These are phyloP conservation scores for Pseudochromis fuscus DNA, from an alignment of 2,797 vertebrate genomes.

Conservation along the genomic window DNA sequence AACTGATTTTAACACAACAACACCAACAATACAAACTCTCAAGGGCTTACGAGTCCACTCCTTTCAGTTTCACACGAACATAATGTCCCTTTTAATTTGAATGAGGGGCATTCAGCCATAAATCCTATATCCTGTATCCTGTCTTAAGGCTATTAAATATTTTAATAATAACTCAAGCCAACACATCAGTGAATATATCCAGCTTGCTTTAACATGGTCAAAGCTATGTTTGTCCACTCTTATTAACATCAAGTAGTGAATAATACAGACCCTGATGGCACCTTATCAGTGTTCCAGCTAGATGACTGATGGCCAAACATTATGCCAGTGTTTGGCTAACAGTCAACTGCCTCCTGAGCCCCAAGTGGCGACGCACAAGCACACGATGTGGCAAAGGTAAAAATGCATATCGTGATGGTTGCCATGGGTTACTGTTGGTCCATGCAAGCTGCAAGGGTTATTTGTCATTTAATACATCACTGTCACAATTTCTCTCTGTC, in stretches of 20 bases:
- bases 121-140: constrained; percentile 6
- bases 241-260: constrained; percentile 23
- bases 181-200: constrained; percentile 6
- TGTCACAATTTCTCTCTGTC: constrained; percentile 52
- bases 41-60: constrained; percentile 5
- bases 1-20: constrained; percentile 42
- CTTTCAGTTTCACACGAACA: constrained; percentile 1
- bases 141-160: constrained; percentile 4
- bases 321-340: constrained; percentile 15
- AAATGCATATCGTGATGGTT: constrained; percentile 56
- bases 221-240: constrained; percentile 15
- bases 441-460: constrained; percentile 54
- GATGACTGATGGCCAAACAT: constrained; percentile 20
- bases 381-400: constrained; percentile 27
- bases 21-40: not conserved
- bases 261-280: constrained; percentile 9
- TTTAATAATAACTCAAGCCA: constrained; percentile 20
- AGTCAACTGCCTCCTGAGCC: constrained; percentile 19
- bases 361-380: not conserved
- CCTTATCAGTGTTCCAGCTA: constrained; percentile 14
- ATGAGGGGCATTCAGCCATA: constrained; percentile 11
- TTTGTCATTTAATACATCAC: constrained; percentile 75
- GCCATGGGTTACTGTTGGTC: constrained; percentile 72
- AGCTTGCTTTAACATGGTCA: not conserved
- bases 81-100: constrained; percentile 9